A percentile compares a stretch with the other conserved stretches of the same genome.
These are phyloP conservation scores for Arctopsyche grandis DNA, from an alignment of 1,140 invertebrate species.

Conservation along the genomic window DNA sequence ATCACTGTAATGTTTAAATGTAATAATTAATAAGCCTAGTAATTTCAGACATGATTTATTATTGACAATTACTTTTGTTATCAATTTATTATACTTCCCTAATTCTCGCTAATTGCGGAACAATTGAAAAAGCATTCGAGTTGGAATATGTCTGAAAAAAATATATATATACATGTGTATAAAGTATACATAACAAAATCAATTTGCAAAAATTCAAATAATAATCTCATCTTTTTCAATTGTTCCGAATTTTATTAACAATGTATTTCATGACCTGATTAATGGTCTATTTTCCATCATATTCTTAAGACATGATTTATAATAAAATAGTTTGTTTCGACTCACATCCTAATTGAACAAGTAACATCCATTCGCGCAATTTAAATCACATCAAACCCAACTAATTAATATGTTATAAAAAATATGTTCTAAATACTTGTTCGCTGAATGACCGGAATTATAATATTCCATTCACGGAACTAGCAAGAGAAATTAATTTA, in stretches of 20 bases:
- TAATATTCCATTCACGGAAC: background rate
- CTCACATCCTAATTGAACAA: constrained; percentile 7
- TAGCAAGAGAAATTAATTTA: background rate
- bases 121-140: background rate
- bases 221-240: background rate
- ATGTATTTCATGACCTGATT: constrained; percentile 20
- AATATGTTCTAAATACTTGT: constrained; percentile 11
- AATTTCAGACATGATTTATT: constrained; percentile 19
- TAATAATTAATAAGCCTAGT: constrained; percentile 1
- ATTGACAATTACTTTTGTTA: constrained; percentile 1
- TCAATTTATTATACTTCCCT: constrained; percentile 1
- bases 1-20: background rate
- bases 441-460: background rate
- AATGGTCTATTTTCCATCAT: background rate
- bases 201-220: background rate
- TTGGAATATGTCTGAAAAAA: background rate
- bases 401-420: constrained; percentile 16
- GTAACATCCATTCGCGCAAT: constrained; percentile 16
- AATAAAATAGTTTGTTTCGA: constrained; percentile 18
- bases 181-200: background rate
- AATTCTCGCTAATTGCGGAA: constrained; percentile 7
- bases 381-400: constrained; percentile 4
- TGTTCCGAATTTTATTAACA: constrained; percentile 16
- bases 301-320: background rate
- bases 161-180: background rate